These are phyloP conservation scores for Drosophila paramelanica DNA, from an alignment of 2,888 invertebrate genomes.

Conservation along the genomic window DNA sequence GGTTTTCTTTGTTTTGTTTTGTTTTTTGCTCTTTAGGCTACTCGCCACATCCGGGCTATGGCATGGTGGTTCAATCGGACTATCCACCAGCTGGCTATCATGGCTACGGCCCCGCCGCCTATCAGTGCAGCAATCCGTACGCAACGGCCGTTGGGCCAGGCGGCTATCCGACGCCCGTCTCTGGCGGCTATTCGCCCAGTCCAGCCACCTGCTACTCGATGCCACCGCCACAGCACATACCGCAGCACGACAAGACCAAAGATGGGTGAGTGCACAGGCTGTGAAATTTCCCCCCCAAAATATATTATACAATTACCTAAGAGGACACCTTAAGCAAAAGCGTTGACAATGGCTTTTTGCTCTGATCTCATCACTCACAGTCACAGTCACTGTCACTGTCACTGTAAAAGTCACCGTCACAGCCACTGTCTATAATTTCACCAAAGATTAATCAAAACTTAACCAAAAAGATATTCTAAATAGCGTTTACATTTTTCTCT, in stretches of 20 bases:
- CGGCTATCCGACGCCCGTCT: constrained; percentile 90
- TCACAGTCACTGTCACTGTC: constrained; percentile 12
- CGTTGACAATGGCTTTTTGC: constrained; percentile 17
- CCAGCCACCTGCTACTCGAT: constrained; percentile 92
- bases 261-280: constrained; percentile 83
- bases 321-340: constrained; percentile 16
- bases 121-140: constrained; percentile 86
- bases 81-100: constrained; percentile 91
- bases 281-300: constrained; percentile 2
- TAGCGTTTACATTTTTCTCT: too few relatives aligned
- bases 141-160: constrained; percentile 85
- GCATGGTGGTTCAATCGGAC: constrained; percentile 92
- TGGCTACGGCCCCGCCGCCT: constrained; percentile 89
- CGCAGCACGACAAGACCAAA: constrained; percentile 90
- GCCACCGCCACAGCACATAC: constrained; percentile 93
- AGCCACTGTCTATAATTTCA: too few relatives aligned
- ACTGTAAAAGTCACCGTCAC: constrained; percentile 5
- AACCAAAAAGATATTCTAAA: too few relatives aligned
- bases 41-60: constrained; percentile 94
- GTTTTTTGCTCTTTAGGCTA: constrained; percentile 87
- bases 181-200: constrained; percentile 89
- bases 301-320: constrained; percentile 68
- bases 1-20: background rate
- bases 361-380: constrained; percentile 30
- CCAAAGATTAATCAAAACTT: too few relatives aligned